A percentile compares a stretch with the other conserved stretches of the same genome.
Conservation (phyloP, 2,888 invertebrate species). For the Epinotia ramella region DNA sequence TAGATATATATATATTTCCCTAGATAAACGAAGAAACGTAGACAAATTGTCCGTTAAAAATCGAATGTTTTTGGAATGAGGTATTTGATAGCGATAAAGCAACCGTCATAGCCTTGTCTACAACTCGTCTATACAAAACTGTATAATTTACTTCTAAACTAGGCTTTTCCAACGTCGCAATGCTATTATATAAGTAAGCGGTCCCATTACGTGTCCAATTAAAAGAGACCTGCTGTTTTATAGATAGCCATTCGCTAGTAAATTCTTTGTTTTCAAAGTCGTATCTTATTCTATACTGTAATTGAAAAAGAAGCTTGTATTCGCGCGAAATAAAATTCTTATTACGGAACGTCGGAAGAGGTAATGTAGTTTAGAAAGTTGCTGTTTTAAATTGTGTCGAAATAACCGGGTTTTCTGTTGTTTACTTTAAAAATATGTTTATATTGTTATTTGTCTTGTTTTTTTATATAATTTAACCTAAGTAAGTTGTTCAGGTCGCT, state of each 20-base stretch:
- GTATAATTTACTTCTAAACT: background rate
- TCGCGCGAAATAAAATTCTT: slow-evolving; percentile 10
- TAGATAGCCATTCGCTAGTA: slow-evolving; percentile 7
- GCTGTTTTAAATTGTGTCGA: slow-evolving; percentile 5
- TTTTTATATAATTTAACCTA: background rate
- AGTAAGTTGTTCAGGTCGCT: too few relatives aligned
- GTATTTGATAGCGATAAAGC: too few relatives aligned
- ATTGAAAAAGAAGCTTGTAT: slow-evolving; percentile 7
- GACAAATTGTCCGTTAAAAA: too few relatives aligned
- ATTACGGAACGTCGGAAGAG: background rate
- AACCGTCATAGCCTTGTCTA: slow-evolving; percentile 3
- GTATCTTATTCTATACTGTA: slow-evolving; percentile 9
- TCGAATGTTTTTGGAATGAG: too few relatives aligned
- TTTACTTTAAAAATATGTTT: background rate
- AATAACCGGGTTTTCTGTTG: slow-evolving; percentile 1
- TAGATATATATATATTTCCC: too few relatives aligned
- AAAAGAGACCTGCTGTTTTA: slow-evolving; percentile 28
- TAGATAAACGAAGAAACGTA: too few relatives aligned
- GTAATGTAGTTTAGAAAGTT: slow-evolving; percentile 22
- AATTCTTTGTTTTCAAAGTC: slow-evolving; percentile 6
- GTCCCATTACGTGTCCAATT: slow-evolving; percentile 41
- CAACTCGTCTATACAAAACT: background rate
- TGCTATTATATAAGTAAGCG: slow-evolving; percentile 35
- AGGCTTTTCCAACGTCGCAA: slow-evolving; percentile 32
- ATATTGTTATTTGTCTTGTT: slow-evolving; percentile 7